A percentile compares a stretch with the other conserved stretches of the same genome.
phyloP scores from a whole-genome alignment of 2,113 vertebrate genomes.

The Dromas ardeola region DNA sequence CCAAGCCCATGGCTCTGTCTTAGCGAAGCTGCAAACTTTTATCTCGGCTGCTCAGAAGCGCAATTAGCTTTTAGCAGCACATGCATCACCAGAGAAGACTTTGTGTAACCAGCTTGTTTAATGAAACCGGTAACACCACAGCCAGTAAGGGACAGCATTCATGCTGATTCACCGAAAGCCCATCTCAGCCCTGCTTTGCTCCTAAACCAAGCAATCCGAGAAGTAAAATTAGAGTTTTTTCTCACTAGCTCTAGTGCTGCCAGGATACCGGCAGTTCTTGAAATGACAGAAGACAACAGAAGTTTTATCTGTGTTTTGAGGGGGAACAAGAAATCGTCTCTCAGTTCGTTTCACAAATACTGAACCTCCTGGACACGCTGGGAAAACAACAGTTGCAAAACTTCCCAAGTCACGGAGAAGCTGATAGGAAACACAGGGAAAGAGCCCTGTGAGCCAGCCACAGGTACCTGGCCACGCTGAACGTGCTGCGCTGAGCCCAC shows the following conservation, averaged over 20 bases:
- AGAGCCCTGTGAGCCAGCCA: fast-evolving
- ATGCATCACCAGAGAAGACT: not conserved
- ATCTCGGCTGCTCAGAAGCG: not conserved
- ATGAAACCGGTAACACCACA: not conserved
- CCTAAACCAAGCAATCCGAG: not conserved
- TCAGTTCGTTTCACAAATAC: not conserved
- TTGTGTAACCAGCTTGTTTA: not conserved
- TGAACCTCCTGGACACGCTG: not conserved
- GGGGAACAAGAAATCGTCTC: fast-evolving
- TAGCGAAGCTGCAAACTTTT: not conserved
- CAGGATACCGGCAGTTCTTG: not conserved
- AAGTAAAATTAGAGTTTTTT: not conserved
- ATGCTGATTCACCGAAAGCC: not conserved
- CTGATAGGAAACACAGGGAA: not conserved
- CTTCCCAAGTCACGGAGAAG: not conserved
- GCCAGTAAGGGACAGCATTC: not conserved
- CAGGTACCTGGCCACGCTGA: fast-evolving
- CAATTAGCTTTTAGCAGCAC: not conserved
- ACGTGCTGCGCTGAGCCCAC: not conserved
- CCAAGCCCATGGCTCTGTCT: fast-evolving
- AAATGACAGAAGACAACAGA: not conserved
- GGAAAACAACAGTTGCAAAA: not conserved
- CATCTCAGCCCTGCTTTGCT: not conserved
- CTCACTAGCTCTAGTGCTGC: not conserved
- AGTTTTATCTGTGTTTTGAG: not conserved